These are phyloP conservation scores for Epizoanthus stellaris DNA, from an alignment of 92 coral and sea anemone species.

Conservation along the genomic window DNA sequence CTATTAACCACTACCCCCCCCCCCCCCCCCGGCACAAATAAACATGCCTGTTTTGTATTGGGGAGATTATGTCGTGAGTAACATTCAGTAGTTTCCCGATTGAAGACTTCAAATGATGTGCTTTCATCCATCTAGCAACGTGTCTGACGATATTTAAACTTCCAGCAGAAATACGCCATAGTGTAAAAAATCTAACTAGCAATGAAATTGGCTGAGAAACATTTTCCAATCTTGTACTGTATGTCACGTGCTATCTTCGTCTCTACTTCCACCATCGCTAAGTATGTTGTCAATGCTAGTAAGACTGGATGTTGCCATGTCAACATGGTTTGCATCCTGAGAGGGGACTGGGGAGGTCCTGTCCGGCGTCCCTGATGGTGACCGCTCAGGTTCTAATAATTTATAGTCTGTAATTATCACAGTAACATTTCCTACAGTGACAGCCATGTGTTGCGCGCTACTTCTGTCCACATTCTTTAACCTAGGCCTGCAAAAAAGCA, in stretches of 20 bases:
- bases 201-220: too few relatives aligned
- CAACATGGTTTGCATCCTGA: constrained; percentile 64
- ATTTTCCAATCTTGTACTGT: background rate
- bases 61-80: too few relatives aligned
- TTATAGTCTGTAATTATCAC: constrained; percentile 97
- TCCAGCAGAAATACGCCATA: too few relatives aligned
- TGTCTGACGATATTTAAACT: too few relatives aligned
- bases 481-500: constrained; percentile 73
- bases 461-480: constrained; percentile 88
- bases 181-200: too few relatives aligned
- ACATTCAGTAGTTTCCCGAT: too few relatives aligned
- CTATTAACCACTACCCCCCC: too few relatives aligned
- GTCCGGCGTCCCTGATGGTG: constrained; percentile 78
- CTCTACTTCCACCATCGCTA: constrained; percentile 68
- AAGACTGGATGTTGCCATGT: constrained; percentile 61
- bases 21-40: too few relatives aligned
- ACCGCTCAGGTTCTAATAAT: constrained; percentile 80
- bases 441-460: constrained; percentile 97
- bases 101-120: too few relatives aligned
- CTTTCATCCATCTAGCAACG: too few relatives aligned
- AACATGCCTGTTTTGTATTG: too few relatives aligned
- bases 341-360: constrained; percentile 67
- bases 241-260: constrained; percentile 43
- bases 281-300: constrained; percentile 69
- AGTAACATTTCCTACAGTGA: constrained; percentile 94